Conservation (phyloP, 2,888 invertebrate species). For the Pterobdella sp. region DNA sequence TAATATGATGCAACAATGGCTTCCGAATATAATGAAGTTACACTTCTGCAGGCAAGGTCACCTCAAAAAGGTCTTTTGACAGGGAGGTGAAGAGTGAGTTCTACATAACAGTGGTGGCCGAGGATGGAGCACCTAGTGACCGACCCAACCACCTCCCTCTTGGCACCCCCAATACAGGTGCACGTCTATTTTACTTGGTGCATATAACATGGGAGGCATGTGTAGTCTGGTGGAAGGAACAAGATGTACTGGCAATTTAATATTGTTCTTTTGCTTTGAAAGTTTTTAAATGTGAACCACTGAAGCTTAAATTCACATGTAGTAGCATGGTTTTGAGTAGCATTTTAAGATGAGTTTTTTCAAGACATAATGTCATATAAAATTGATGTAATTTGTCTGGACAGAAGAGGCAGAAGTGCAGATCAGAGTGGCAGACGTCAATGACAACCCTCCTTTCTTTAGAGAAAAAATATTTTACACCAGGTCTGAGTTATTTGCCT, state of each 20-base stretch:
- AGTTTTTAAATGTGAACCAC: too few relatives aligned
- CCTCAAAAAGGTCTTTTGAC: slow-evolving; percentile 89
- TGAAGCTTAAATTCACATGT: too few relatives aligned
- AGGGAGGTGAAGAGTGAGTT: slow-evolving; percentile 90
- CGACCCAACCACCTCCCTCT: slow-evolving; percentile 73
- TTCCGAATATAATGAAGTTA: not conserved
- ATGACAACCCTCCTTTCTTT: slow-evolving; percentile 98
- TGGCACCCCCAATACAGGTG: slow-evolving; percentile 85
- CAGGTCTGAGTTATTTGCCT: slow-evolving; percentile 47
- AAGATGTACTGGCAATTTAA: too few relatives aligned
- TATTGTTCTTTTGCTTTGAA: too few relatives aligned
- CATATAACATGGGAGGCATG: not conserved
- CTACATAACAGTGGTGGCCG: slow-evolving; percentile 89
- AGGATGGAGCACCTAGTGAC: slow-evolving; percentile 88
- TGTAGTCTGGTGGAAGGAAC: too few relatives aligned
- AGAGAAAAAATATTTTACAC: slow-evolving; percentile 91
- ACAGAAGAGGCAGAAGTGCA: slow-evolving; percentile 94
- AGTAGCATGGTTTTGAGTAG: too few relatives aligned
- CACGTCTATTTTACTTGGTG: too few relatives aligned
- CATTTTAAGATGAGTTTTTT: too few relatives aligned
- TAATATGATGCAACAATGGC: not conserved
- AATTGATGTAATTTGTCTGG: not conserved
- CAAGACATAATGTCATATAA: not conserved
- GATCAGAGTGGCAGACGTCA: slow-evolving; percentile 94
- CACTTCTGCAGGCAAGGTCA: slow-evolving; percentile 61